Evolutionary conservation across 2,797 vertebrate genomes (phyloP), one percentile per base, ranked within the genome.

Genomic region (Lepus oiostolus): DNA sequence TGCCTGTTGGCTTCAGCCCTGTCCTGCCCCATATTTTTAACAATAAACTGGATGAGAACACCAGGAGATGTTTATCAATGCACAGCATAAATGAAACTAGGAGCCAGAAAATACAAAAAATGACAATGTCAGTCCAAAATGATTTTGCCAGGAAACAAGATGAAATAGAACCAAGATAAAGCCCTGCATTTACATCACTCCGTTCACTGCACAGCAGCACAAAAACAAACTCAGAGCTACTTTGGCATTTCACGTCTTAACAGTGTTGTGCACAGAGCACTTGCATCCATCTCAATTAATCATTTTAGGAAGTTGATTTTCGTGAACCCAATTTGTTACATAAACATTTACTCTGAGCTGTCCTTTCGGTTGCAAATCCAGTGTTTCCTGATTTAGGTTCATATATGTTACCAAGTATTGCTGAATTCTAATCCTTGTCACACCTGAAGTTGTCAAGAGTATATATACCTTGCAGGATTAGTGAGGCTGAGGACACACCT

Each of bases 331-430:
- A 2, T 50, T 58, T 68, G 30, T 84, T 58, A 74, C 58, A 68
- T 74, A 83, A 54, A 91, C 32, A 32, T 63, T 70, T 79, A 67
- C n/a, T 92, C 58, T 90, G 58, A 62, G 54, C 76, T 65, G 63
- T 70, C 81, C 70, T 63, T 85, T 85, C 63, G 83, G 4, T 91
- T 68, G 28, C 28, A 89, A 91, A 95, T 67, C 75, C 68, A 72
- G 28, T 24, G 32, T 84, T 93, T 83, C 30, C 83, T 58, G 54
- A 75, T 47, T 50, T 87, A 52, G 19, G 63, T 80, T 77, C 28
- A 13, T 62, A 13, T 32, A 21, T 22, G 35, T 58, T 28, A 28
- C 28, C 58, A 38, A 75, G 12, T 17, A 79, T 12, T 38, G 28
- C 47, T 95, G 19, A 11, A 28, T 63, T 65, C 83, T 83, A 32